Evolutionary conservation across 2,888 invertebrate species (phyloP), one percentile per base, ranked within the genome.

Genomic region (Mesoligia furuncula): DNA sequence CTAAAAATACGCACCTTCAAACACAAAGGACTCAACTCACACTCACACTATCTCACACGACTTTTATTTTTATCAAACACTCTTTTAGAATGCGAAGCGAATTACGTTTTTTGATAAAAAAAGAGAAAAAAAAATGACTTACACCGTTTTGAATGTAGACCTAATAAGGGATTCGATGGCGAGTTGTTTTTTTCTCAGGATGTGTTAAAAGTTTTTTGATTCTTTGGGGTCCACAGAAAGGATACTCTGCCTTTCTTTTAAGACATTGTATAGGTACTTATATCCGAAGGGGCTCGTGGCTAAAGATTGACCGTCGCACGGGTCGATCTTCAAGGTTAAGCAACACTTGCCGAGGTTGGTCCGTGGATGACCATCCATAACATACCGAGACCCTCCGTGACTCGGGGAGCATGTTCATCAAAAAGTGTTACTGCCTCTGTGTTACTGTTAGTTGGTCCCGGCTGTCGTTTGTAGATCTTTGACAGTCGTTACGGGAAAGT

Each of bases 31-130:
- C 39, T 27, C 39, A 70, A 72, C 39, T 27, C 48, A 70, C 54
- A 45, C 65, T 51, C 48, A 70, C 57, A 45, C 64, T 51, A n/a
- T 45, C 59, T 42, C 20, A 48, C 11, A 64, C 31, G 45, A 61
- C 48, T 77, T 84, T 84, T 80, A 70, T 73, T 85, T 84, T 81
- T 75, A 68, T 73, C 73, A 65, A 72, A 84, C 82, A 85, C 84
- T 81, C 66, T 71, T 72, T 66, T 39, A 78, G 75, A 82, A 85
- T 71, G 82, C 84, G 85, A 57, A 66, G 73, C 85, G 76, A 85
- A 85, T 77, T 75, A 77, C 39, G 67, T 66, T 75, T 77, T 75
- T 78, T 59, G 24, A 69, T 66, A 48, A 48, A 68, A 79, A 79
- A 67, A 15, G 27, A 17, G 15, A 68, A 76, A 80, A 76, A 76